phyloP scores from a whole-genome alignment of 2,113 vertebrate species.

The Phyllostomus hastatus region DNA sequence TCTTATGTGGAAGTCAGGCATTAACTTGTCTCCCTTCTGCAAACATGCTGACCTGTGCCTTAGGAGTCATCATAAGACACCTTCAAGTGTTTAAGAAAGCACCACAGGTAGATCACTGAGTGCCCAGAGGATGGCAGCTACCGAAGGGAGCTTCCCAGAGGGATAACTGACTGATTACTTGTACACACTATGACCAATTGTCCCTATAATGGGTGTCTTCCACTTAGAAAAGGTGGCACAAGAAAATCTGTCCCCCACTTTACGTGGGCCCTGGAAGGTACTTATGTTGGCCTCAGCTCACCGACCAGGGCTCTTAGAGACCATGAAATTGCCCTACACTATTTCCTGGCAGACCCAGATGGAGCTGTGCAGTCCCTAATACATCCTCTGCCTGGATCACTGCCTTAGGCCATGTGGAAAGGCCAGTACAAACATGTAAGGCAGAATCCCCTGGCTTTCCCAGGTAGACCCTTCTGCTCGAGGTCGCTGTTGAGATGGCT shows the following conservation, averaged over 20 bases:
- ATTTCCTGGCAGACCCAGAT: not conserved
- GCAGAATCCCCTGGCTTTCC: not conserved
- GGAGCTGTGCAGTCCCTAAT: not conserved
- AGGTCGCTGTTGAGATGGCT: not conserved
- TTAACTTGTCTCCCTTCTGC: not conserved
- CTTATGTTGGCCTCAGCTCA: not conserved
- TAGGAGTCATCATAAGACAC: not conserved
- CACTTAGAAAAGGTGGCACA: not conserved
- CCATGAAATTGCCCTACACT: fast-evolving
- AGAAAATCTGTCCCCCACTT: not conserved
- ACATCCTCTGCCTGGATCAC: not conserved
- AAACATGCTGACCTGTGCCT: not conserved
- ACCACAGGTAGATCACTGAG: fast-evolving
- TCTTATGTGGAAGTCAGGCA: not conserved
- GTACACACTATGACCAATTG: not conserved
- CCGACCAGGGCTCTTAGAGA: too few relatives aligned
- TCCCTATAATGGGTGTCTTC: not conserved
- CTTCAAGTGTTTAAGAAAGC: not conserved
- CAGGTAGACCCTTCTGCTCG: not conserved
- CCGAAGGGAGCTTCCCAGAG: not conserved
- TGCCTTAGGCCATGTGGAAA: not conserved
- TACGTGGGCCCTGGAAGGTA: not conserved
- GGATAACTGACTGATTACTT: not conserved
- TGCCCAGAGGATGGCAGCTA: not conserved
- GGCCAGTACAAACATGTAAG: not conserved